phyloP scores from a whole-genome alignment of 2,113 vertebrate genomes.

The Tenebrosternarchus preto region DNA sequence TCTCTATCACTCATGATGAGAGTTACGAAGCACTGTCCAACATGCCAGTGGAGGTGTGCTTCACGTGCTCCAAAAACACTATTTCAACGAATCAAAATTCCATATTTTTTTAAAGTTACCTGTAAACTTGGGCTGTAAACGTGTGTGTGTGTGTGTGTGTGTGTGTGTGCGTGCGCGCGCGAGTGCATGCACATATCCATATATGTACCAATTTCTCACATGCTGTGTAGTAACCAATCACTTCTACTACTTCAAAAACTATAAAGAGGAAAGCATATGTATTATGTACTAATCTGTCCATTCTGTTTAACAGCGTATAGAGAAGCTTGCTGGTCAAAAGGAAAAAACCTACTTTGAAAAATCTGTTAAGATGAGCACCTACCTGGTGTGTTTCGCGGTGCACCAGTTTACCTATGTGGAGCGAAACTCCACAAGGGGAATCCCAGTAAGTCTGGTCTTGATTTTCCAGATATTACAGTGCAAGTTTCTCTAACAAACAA shows the following conservation, averaged over 20 bases:
- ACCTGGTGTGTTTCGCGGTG: conserved; percentile 93
- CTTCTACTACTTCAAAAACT: background rate
- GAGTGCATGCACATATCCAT: too few species aligned
- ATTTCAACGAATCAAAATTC: background rate
- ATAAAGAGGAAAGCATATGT: too few species aligned
- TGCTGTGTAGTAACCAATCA: too few species aligned
- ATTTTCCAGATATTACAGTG: background rate
- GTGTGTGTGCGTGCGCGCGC: too few species aligned
- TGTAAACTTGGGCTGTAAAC: background rate
- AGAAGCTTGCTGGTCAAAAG: conserved; percentile 61
- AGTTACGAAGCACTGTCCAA: conserved; percentile 84
- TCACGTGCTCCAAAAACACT: background rate
- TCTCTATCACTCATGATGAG: conserved; percentile 80
- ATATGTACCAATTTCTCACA: too few species aligned
- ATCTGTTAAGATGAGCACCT: conserved; percentile 94
- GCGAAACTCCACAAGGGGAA: conserved; percentile 64
- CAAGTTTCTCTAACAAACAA: background rate
- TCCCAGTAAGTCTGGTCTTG: conserved; percentile 70
- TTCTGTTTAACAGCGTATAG: conserved; percentile 61
- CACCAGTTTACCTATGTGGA: conserved; percentile 77
- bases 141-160: too few species aligned
- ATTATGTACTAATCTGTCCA: background rate
- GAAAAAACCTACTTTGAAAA: conserved; percentile 75
- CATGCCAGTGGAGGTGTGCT: conserved; percentile 85
- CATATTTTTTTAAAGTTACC: too few species aligned